Percentiles rank a stretch among this genome's conserved stretches.
Evolutionary conservation across 2,888 invertebrate species (phyloP).

Genomic region (Microctonus aethiopoides): DNA sequence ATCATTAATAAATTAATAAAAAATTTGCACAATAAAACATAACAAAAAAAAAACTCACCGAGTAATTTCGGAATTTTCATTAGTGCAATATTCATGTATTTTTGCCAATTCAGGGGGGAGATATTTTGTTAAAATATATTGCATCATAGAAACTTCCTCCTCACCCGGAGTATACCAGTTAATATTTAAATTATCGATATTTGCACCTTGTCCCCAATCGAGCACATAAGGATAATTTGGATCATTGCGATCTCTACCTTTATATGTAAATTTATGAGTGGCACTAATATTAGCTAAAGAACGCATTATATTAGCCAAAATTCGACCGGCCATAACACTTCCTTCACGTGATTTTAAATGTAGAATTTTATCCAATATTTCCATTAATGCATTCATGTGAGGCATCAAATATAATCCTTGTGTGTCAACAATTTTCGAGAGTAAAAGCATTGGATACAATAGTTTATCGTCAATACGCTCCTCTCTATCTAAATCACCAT

Average conservation of each 20-base stretch:
- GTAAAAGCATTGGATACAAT: constrained; percentile 79
- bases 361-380: constrained; percentile 78
- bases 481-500: constrained; percentile 75
- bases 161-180: constrained; percentile 83
- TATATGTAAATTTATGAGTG: constrained; percentile 68
- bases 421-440: constrained; percentile 79
- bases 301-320: constrained; percentile 72
- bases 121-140: constrained; percentile 75
- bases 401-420: constrained; percentile 74
- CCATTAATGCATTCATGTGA: constrained; percentile 74
- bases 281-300: constrained; percentile 72
- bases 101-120: constrained; percentile 74
- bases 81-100: constrained; percentile 70
- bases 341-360: constrained; percentile 78
- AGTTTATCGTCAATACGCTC: constrained; percentile 84
- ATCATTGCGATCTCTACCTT: constrained; percentile 72
- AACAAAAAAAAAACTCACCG: constrained; percentile 51
- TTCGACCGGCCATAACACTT: constrained; percentile 72
- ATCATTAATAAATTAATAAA: background rate
- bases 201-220: constrained; percentile 84
- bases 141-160: constrained; percentile 76
- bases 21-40: background rate
- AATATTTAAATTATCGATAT: constrained; percentile 74
- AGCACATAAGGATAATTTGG: constrained; percentile 78
- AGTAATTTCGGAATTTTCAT: constrained; percentile 68